Evolutionary conservation across 2,113 vertebrate species (phyloP), one percentile per base, ranked within the genome.

Genomic region (Oryzias melastigma): DNA sequence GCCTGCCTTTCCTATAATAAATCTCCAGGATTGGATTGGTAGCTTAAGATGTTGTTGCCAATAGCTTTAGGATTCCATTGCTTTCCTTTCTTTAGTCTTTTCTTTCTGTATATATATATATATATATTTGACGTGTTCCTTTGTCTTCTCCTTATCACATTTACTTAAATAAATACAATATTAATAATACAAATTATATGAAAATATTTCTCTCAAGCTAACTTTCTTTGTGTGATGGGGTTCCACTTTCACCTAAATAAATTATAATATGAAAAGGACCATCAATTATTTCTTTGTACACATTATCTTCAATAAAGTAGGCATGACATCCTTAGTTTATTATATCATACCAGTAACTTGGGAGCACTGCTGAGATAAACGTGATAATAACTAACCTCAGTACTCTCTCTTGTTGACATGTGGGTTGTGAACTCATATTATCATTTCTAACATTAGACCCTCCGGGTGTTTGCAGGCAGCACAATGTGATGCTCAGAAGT

Each of bases 1-100:
- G 82, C 50, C 71, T 55, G 64, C 54, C 72, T 70, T 58, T 59
- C 50, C 70, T 51, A 45, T 67, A 78, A 80, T 87, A 85, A 83
- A 89, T 85, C 78, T 79, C 20, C 60, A 65, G 53, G 69, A 72
- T 65, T 55, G 64, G 53, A 69, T 56, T 65, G 67, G 56, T 73
- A 41, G 40, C 19, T 69, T 82, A 62, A 64, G 62, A 73, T 52
- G 27, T 40, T 43, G 62, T 59, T 63, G 71, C 73, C 77, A 68
- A 71, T 47, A 54, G 58, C 22, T 48, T 52, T 65, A 25, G 58
- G 64, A 43, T 60, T 75, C 25, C 22, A 43, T 63, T 42, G 5
- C 44, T 22, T 43, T 58, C 64, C n/a, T 61, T 64, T 24, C 58
- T 40, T 46, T 52, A 14, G 20, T n/a, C 63, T 49, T 61, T 42